Conservation (phyloP, 23 tunicate genomes). For the Clavelina lepadiformis region DNA sequence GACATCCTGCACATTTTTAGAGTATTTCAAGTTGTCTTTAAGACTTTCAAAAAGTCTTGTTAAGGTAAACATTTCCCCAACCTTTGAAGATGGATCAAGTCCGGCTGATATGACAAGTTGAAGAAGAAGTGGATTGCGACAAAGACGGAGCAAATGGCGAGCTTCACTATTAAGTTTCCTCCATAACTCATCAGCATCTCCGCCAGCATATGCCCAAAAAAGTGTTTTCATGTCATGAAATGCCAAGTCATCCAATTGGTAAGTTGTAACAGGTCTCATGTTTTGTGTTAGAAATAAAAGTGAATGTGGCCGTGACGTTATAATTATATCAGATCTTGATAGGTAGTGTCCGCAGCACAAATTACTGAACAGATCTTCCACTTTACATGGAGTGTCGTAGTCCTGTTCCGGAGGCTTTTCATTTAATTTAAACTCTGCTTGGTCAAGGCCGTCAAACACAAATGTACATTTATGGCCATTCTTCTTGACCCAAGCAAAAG, state of each 20-base stretch:
- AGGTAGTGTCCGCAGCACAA: slow-evolving; percentile 17
- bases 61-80: slow-evolving; percentile 3
- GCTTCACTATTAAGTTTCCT: slow-evolving; percentile 4
- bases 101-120: slow-evolving; percentile 12
- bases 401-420: slow-evolving; percentile 9
- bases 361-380: slow-evolving; percentile 1
- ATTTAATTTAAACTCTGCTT: not conserved
- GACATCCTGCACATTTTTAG: no score
- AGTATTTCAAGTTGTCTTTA: no score
- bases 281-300: not conserved
- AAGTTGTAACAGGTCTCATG: not conserved
- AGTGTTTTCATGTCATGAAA: slow-evolving; percentile 3
- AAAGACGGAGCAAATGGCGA: slow-evolving; percentile 4
- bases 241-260: slow-evolving; percentile 10
- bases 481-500: slow-evolving; percentile 1
- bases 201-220: slow-evolving; percentile 5
- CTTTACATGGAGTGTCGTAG: not conserved
- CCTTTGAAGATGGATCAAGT: not conserved
- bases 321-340: not conserved
- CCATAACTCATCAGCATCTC: slow-evolving; percentile 4
- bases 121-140: slow-evolving; percentile 18
- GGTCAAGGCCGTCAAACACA: slow-evolving; percentile 26
- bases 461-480: slow-evolving; percentile 12
- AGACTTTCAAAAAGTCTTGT: slow-evolving; percentile 7
- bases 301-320: slow-evolving; percentile 22